Evolutionary conservation across 2,888 invertebrate genomes (phyloP), one percentile per base, ranked within the genome.

Genomic region (Plutella xylostella): DNA sequence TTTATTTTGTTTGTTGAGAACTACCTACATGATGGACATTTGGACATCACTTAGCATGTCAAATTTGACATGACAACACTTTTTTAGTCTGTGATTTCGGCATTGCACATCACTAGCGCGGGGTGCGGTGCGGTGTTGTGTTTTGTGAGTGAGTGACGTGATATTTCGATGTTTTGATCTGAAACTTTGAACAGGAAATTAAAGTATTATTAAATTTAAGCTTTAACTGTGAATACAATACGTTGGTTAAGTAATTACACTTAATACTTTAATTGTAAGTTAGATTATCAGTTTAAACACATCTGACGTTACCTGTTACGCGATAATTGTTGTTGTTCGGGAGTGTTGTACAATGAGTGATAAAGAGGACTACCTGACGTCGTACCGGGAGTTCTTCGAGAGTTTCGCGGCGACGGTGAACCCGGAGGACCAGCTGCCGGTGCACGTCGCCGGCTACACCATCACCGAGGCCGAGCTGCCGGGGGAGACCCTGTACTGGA

Each of bases 401-500:
- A 84, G 88, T 64, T 91, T 92, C 71, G 88, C 89, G 53, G 85
- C 87, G 48, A 88, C 86, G 45, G 86, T 90, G 41, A 87, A 91
- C 58, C 89, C 89, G 1, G 86, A 88, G 55, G 92, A 92, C 69
- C 91, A 91, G 65, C 76, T 92, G 55, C 92, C 92, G 43, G 90
- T 92, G 40, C 87, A 89, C 63, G 88, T 91, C 48, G 88, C 88
- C 53, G 87, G 88, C 53, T 90, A 91, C 67, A 87, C 89, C 51
- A 86, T 92, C 57, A 85, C 88, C 35, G 88, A 89, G 56, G 72
- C 84, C 9, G 93, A 93, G 77, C 77, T 92, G 48, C 82, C 87
- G 55, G 92, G 92, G 39, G 92, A 91, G 68, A 88, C 92, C 51
- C 85, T 91, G 47, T 89, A 90, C 71, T 92, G 92, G 89, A 88